Base-by-base conservation (phyloP, 1,140 invertebrate species). In the Halictus rubicundus region DNA sequence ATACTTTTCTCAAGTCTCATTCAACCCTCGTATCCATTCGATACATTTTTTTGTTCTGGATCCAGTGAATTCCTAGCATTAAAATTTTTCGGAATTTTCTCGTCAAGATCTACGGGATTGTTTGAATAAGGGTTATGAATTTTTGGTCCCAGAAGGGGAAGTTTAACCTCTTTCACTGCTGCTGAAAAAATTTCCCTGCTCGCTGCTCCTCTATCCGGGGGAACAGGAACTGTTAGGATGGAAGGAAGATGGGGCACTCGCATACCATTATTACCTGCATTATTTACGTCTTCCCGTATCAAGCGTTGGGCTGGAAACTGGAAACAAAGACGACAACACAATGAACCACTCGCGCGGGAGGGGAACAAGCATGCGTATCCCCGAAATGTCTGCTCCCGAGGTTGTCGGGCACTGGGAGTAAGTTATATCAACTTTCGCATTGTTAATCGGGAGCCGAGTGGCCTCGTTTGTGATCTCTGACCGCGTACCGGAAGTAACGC, bases 341-440 rank as follows among this genome's bases (percentile, higher is more conserved):
- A 68, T 64, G 16, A 16, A 1, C 21, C 9, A 6, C 16, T 1
- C 5, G 6, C 12, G 4, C 27, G 25, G 16, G 25, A 25, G 25
- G 21, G 19, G n/a, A 10, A 14, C 19, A n/a, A n/a, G 54, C 61
- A 54, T 21, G 16, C 16, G 12, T 16, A n/a, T 59, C 39, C 39
- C 10, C 6, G 12, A 27, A 59, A 23, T 19, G 19, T 59, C 19
- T 59, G 21, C 5, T 32, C 9, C 2, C 1, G 23, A 65, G 21
- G n/a, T 21, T 42, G 37, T 37, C 3, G 25, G 37, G 57, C 32
- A 7, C 42, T 21, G 1, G 27, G 49, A 70, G 16, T 25, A 49
- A 77, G 54, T 70, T 77, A 16, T n/a, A n/a, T 0, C 1, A 49
- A 77, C n/a, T 68, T 69, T 60, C 54, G 23, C 66, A 54, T 70